A percentile compares a stretch with the other conserved stretches of the same genome.
Conservation (phyloP, 1,140 invertebrate species). For the Coenobita brevimanus region DNA sequence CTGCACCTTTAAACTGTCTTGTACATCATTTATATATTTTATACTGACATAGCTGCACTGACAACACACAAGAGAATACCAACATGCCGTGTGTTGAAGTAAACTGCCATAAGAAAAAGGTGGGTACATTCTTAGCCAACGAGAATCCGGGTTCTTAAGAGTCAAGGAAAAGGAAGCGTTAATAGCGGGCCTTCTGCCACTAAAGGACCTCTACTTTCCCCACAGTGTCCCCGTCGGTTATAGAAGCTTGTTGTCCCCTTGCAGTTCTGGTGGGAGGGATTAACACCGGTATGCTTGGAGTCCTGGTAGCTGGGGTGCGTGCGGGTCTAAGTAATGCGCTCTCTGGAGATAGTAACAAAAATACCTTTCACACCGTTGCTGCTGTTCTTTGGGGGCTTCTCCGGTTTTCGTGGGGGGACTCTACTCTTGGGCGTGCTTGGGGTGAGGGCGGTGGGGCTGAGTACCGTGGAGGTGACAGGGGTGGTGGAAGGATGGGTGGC, state of each 20-base stretch:
- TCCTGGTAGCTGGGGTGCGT: conserved; percentile 39
- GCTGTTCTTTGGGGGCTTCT: conserved; percentile 63
- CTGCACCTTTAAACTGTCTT: too few relatives aligned
- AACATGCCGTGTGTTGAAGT: too few relatives aligned
- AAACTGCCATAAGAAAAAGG: too few relatives aligned
- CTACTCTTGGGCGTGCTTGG: conserved; percentile 60
- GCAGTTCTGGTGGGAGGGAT: conserved; percentile 41
- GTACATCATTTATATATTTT: too few relatives aligned
- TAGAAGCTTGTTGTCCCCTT: conserved; percentile 39
- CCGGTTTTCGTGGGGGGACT: conserved; percentile 57
- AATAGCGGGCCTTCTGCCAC: conserved; percentile 39
- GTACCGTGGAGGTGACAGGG: conserved; percentile 37
- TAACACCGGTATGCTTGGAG: conserved; percentile 21
- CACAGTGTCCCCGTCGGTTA: conserved; percentile 43
- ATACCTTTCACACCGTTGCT: conserved; percentile 60
- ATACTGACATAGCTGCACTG: too few relatives aligned
- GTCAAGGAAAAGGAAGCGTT: conserved; percentile 28
- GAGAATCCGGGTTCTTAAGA: too few relatives aligned
- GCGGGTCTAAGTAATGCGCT: conserved; percentile 38
- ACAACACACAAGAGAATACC: too few relatives aligned
- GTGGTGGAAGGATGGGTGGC: conserved; percentile 39
- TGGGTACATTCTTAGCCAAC: too few relatives aligned
- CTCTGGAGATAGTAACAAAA: conserved; percentile 43
- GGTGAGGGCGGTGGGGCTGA: conserved; percentile 26
- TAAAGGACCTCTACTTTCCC: conserved; percentile 26